phyloP scores from a whole-genome alignment of 2,113 vertebrate species.

The Scatophagus argus region DNA sequence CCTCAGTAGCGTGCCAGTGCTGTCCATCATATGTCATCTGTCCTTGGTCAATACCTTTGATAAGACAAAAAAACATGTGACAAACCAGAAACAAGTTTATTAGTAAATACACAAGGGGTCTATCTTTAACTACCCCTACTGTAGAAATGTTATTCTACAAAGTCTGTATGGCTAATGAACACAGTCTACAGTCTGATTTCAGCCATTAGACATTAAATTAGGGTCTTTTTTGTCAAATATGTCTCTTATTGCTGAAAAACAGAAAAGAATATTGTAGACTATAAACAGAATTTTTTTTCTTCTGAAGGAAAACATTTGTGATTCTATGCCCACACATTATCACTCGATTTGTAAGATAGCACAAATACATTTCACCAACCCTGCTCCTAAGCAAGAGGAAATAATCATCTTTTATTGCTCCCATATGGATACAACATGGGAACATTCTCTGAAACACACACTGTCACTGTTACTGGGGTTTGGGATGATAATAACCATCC shows the following conservation, averaged over 20 bases:
- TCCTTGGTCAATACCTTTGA: conserved; percentile 96
- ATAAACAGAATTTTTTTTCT: conserved; percentile 1
- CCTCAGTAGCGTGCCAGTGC: conserved; percentile 98
- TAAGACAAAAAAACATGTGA: not conserved
- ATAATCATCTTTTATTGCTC: conserved; percentile 70
- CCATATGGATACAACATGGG: conserved; percentile 72
- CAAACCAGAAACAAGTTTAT: not conserved
- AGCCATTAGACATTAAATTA: conserved; percentile 7
- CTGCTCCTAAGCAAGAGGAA: conserved; percentile 53
- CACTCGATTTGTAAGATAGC: conserved; percentile 34
- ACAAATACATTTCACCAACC: conserved; percentile 48
- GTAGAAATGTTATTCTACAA: conserved; percentile 9
- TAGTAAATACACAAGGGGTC: not conserved
- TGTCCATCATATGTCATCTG: conserved; percentile 99
- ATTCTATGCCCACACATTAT: conserved; percentile 33
- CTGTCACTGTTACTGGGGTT: conserved; percentile 56
- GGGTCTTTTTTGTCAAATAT: conserved; percentile 18
- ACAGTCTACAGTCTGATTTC: conserved; percentile 11
- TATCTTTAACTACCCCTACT: not conserved
- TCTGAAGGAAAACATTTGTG: conserved; percentile 22
- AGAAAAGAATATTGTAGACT: not conserved
- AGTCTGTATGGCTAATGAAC: not conserved
- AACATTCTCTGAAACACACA: conserved; percentile 56
- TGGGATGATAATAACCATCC: conserved; percentile 71
- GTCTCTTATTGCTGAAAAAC: not conserved